Evolutionary conservation across 2,797 vertebrate species (phyloP), one percentile per base, ranked within the genome.

Genomic region (Oryzias sinensis): DNA sequence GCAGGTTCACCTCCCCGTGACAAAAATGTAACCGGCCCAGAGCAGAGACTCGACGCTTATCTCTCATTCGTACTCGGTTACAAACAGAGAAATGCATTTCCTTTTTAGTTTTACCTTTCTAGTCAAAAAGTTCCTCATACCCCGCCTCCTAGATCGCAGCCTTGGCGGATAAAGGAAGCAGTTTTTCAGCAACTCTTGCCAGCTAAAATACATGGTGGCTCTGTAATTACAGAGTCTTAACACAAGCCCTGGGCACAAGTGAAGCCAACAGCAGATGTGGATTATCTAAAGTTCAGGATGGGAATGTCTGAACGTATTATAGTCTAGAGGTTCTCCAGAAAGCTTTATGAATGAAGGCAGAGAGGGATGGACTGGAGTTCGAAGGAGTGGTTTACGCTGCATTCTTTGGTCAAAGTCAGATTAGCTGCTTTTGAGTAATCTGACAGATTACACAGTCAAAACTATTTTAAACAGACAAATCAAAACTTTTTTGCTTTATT

Each of bases 171-270:
- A 62, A 70, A 70, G 71, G 72, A 81, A 82, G 64, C 65, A 46
- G 71, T 63, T 82, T 22, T 75, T 77, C 77, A 81, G 78, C 27
- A 53, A 80, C 72, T 74, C 55, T 60, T 72, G 77, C 77, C 83
- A 85, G 67, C 67, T 88, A 87, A 37, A 90, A 77, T 90, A 87
- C 86, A 88, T 76, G 82, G 76, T 87, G 84, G 76, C 77, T 82
- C 65, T 59, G 77, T 90, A 88, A 89, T 88, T 89, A 87, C 77
- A 88, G 82, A 83, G 84, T 68, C 63, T 63, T 76, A 74, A 80
- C 82, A 83, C 78, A 82, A 71, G 77, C 86, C 79, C 15, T 27
- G 49, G 74, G 81, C 79, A 72, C 80, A 82, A 82, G 71, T 80
- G 68, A 80, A 77, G 62, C 76, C 75, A 83, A 68, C 55, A 77